phyloP scores from a whole-genome alignment of 2,888 invertebrate genomes.

The Sminthurinus aureus region DNA sequence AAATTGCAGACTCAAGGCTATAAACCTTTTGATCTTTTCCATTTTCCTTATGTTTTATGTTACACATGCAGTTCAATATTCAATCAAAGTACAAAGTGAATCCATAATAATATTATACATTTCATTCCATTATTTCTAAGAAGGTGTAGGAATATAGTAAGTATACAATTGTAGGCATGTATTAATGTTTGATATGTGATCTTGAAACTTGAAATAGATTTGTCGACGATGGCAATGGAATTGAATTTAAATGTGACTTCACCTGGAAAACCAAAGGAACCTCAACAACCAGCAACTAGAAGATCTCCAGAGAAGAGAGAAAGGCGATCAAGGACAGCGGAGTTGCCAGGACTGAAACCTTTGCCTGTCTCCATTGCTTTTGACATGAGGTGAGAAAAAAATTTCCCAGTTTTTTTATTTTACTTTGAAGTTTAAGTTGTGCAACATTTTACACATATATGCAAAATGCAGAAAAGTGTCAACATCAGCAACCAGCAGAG shows the following conservation, averaged over 20 bases:
- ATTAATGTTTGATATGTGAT: background rate
- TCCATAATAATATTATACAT: too few species aligned
- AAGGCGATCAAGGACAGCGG: constrained; percentile 62
- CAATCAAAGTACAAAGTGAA: too few species aligned
- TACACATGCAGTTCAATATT: too few species aligned
- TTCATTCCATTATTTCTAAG: too few species aligned
- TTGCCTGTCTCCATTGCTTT: constrained; percentile 85
- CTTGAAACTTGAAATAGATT: constrained; percentile 66
- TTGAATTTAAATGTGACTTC: constrained; percentile 68
- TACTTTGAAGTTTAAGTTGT: too few species aligned
- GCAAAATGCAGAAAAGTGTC: constrained; percentile 3
- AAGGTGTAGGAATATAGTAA: too few species aligned
- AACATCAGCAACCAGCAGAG: background rate
- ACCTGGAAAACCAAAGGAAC: constrained; percentile 62
- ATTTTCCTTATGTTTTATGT: too few species aligned
- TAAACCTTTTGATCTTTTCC: too few species aligned
- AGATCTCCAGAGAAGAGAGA: constrained; percentile 62
- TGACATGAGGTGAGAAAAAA: constrained; percentile 82
- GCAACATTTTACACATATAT: too few species aligned
- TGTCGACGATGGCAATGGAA: constrained; percentile 80
- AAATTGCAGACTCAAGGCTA: too few species aligned
- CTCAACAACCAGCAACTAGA: constrained; percentile 17
- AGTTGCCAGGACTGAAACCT: constrained; percentile 70
- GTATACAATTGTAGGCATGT: too few species aligned
- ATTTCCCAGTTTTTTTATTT: background rate